Evolutionary conservation across 2,113 vertebrate species (phyloP), one percentile per base, ranked within the genome.

Genomic region (Hippocampus zosterae): DNA sequence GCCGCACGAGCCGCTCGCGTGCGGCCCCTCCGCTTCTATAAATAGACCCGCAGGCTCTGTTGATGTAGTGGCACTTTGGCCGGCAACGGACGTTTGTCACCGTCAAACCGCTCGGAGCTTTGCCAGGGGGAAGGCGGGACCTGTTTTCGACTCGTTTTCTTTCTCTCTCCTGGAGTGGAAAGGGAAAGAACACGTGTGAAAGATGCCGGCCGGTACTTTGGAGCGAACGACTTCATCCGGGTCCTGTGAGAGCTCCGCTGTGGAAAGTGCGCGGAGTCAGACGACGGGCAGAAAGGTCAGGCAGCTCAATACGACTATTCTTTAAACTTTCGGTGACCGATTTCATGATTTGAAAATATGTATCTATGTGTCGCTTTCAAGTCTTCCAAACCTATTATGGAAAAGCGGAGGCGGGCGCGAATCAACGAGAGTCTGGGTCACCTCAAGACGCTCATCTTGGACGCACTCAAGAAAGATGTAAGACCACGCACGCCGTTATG

Each of bases 341-440:
- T 16, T 63, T n/a, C 16, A 19, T 18, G 6, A 50, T 10, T 11
- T 61, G n/a, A 23, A 27, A 65, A 48, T 15, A 16, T 21, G 15
- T 19, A 41, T 37, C 33, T 37, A 4, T 61, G 19, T 40, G 7
- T n/a, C 63, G 7, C 23, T 53, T 50, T 61, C 0, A 74, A 95
- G 94, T 95, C 94, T 0, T 95, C 94, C 63, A 96, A 96, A 79
- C 95, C 95, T 21, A 94, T 96, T 68, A 96, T 96, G 95, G 95
- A 96, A 74, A 96, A 96, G 81, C 86, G 94, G 70, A 91, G 95
- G 70, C 91, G 95, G 33, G 94, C 95, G 11, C 91, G 95, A 76
- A 96, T 96, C 81, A 96, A 96, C 46, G 94, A 96, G 87, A 96
- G 95, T 69, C 90, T 96, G 33, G 87, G 91, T 27, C 95, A 96